Percentiles rank a stretch among this genome's conserved stretches.
Evolutionary conservation across 1,140 invertebrate species (phyloP).

Genomic region (Hyposmocoma kahamanoa): DNA sequence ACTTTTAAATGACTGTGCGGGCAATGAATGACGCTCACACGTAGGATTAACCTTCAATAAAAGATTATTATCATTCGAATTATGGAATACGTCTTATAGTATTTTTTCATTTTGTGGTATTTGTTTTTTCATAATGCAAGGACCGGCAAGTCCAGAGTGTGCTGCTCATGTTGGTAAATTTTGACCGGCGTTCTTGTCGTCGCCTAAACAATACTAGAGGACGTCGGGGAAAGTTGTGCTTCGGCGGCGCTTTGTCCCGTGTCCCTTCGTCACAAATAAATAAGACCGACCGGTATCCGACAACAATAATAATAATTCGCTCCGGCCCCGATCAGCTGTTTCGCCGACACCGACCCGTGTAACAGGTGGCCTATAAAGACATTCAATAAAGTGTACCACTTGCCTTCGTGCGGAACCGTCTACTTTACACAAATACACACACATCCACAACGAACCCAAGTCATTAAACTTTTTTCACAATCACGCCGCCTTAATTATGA

Average conservation of each 20-base stretch:
- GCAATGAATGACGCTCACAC: neutral
- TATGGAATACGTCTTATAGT: no score
- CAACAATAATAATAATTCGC: conserved; percentile 69
- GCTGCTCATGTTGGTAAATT: no score
- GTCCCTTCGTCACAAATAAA: conserved; percentile 49
- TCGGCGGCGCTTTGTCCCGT: conserved; percentile 19
- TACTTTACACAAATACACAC: conserved; percentile 48
- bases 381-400: conserved; percentile 70
- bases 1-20: neutral
- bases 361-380: conserved; percentile 74
- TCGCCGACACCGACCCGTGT: conserved; percentile 57
- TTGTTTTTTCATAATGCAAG: no score
- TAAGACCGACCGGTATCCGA: conserved; percentile 55
- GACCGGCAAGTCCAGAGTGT: no score
- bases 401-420: conserved; percentile 55
- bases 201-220: no score
- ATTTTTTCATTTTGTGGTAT: no score
- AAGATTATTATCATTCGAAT: no score
- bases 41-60: no score
- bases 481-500: no score
- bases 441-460: conserved; percentile 31
- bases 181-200: no score
- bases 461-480: no score
- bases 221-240: conserved; percentile 37
- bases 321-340: conserved; percentile 67